Base-by-base conservation (phyloP, 2,797 vertebrate genomes). In the Brotula barbata region DNA sequence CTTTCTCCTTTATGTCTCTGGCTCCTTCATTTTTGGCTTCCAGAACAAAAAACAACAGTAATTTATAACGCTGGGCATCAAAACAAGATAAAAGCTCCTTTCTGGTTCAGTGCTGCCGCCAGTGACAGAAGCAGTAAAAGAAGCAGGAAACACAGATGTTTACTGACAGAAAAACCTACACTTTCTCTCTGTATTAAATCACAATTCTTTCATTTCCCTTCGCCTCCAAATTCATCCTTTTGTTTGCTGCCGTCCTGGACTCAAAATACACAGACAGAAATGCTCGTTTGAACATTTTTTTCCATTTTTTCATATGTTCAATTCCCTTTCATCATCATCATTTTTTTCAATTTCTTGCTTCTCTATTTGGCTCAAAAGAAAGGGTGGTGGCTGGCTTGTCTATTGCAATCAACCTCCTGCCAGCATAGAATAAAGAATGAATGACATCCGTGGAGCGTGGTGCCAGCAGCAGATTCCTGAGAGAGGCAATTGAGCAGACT, bases 11-110 rank as follows among this genome's bases (percentile, higher is more conserved):
- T n/a, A n/a, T n/a, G 4, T 28, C 25, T 28, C 25, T 28, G 25
- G 41, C 14, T 78, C 39, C 37, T 54, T 20, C 64, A 49, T 61
- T 56, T 64, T 64, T 49, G 64, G 58, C 39, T 78, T 60, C 65
- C 65, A 80, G 71, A 58, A 82, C 75, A 65, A 64, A 75, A 62
- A 59, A 58, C 58, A 73, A 34, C 48, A 51, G 48, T 75, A 48
- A 7, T 12, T 52, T 59, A 46, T 79, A 57, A 59, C 61, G 62
- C 22, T 46, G 67, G 44, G 67, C 71, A 81, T 84, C 71, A 85
- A 81, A 74, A 79, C 68, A 80, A 80, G 80, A 86, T 84, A 73
- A 84, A 83, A 68, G 57, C 56, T 50, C 55, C 53, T 68, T 68
- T 77, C 71, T 73, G 68, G 71, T 75, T 14, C 58, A 53, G 36